phyloP scores from a whole-genome alignment of 2,797 vertebrate species.

The Ctenochaetus hawaiiensis region DNA sequence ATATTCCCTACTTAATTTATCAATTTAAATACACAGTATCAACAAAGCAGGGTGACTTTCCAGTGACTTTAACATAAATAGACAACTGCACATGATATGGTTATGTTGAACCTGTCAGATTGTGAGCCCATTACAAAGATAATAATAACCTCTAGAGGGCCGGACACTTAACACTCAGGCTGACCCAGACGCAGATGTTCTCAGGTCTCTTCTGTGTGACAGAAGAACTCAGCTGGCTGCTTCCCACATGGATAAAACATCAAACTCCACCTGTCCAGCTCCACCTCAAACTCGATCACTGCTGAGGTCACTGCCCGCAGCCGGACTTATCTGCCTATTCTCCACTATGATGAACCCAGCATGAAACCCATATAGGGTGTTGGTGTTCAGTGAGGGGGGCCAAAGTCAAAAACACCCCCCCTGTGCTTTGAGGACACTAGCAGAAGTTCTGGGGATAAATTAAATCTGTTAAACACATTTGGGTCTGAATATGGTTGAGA shows the following conservation, averaged over 20 bases:
- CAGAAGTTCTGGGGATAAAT: background rate
- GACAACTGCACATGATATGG: slow-evolving; percentile 40
- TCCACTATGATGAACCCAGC: slow-evolving; percentile 51
- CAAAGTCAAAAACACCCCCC: slow-evolving; percentile 65
- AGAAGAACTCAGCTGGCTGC: slow-evolving; percentile 56
- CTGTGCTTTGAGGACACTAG: slow-evolving; percentile 35
- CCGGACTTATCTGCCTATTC: slow-evolving; percentile 64
- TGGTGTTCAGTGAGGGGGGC: slow-evolving; percentile 51
- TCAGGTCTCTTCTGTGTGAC: slow-evolving; percentile 48
- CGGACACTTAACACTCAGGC: slow-evolving; percentile 56
- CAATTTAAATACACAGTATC: slow-evolving; percentile 14
- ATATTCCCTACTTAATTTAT: background rate
- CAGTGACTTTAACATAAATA: slow-evolving; percentile 54
- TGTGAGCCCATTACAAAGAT: slow-evolving; percentile 62
- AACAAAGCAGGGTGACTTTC: slow-evolving; percentile 48
- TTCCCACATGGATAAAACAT: slow-evolving; percentile 47
- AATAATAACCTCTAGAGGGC: slow-evolving; percentile 68
- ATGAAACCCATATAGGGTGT: slow-evolving; percentile 44
- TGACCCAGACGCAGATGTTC: slow-evolving; percentile 51
- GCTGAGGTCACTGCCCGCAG: slow-evolving; percentile 57
- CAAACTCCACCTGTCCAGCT: slow-evolving; percentile 58
- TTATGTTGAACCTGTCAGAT: slow-evolving; percentile 28
- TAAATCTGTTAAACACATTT: background rate
- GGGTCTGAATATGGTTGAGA: background rate
- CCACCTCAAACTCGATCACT: slow-evolving; percentile 41